These are phyloP conservation scores for Neotoxoptera formosana DNA, from an alignment of 1,140 invertebrate genomes.

Conservation along the genomic window DNA sequence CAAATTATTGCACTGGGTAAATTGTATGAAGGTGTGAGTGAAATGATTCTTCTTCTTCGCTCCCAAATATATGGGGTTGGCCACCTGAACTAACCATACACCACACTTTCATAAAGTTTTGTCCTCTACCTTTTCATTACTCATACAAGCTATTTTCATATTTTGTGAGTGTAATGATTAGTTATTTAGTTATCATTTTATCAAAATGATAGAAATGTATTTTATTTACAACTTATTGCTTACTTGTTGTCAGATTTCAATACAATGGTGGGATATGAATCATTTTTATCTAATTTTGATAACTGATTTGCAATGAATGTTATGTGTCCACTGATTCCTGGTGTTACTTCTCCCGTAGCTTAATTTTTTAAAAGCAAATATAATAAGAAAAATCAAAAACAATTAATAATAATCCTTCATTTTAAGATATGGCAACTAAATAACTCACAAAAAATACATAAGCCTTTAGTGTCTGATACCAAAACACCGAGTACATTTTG, in stretches of 20 bases:
- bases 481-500: constrained; percentile 44
- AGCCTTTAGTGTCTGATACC: constrained; percentile 23
- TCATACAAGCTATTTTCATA: no score
- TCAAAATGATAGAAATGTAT: not conserved
- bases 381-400: not conserved
- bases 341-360: constrained; percentile 33
- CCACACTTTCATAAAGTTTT: no score
- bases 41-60: not conserved
- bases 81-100: not conserved
- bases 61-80: not conserved
- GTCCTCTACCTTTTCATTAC: no score
- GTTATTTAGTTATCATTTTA: not conserved
- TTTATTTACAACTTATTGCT: not conserved
- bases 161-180: not conserved
- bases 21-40: not conserved
- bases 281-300: constrained; percentile 47
- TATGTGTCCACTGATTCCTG: constrained; percentile 30
- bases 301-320: constrained; percentile 33
- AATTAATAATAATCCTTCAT: not conserved
- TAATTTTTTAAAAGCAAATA: not conserved
- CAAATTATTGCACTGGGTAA: not conserved
- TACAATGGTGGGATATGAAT: constrained; percentile 44
- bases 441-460: constrained; percentile 43
- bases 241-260: constrained; percentile 50
- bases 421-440: not conserved